These are phyloP conservation scores for Melanotaenia pygmaea DNA, from an alignment of 2,797 vertebrate genomes.

Conservation along the genomic window DNA sequence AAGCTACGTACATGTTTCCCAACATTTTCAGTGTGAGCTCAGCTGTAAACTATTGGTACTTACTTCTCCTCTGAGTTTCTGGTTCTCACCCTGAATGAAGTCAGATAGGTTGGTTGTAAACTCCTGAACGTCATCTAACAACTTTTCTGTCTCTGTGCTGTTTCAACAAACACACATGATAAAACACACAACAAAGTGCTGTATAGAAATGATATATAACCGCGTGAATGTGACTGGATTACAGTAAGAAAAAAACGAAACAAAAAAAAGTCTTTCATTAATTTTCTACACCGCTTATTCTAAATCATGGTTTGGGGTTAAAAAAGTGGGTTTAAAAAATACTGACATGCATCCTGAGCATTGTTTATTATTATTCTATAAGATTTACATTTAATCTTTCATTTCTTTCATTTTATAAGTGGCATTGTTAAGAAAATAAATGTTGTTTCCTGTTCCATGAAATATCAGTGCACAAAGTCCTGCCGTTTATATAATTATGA, in stretches of 20 bases:
- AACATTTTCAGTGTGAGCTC: background rate
- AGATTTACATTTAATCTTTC: background rate
- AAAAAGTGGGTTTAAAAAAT: background rate
- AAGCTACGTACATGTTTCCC: background rate
- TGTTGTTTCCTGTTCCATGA: background rate
- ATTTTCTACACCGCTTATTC: too few relatives aligned
- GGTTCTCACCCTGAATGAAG: slow-evolving; percentile 73
- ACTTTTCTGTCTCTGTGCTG: slow-evolving; percentile 65
- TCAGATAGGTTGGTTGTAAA: slow-evolving; percentile 68
- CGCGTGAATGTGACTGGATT: background rate
- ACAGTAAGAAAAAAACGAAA: too few relatives aligned
- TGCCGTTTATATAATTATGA: too few relatives aligned
- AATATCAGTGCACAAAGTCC: too few relatives aligned
- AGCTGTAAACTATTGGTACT: slow-evolving; percentile 22
- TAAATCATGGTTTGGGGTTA: too few relatives aligned
- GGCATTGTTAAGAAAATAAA: background rate
- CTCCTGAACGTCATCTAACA: slow-evolving; percentile 57
- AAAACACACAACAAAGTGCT: slow-evolving; percentile 5
- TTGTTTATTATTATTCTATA: background rate
- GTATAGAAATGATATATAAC: fast-evolving
- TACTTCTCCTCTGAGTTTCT: slow-evolving; percentile 77
- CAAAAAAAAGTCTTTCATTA: too few relatives aligned
- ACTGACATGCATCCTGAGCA: background rate
- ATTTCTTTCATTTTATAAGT: too few relatives aligned
- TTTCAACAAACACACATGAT: slow-evolving; percentile 30